These are phyloP conservation scores for Psittacus erithacus DNA, from an alignment of 2,113 vertebrate species.

Conservation along the genomic window DNA sequence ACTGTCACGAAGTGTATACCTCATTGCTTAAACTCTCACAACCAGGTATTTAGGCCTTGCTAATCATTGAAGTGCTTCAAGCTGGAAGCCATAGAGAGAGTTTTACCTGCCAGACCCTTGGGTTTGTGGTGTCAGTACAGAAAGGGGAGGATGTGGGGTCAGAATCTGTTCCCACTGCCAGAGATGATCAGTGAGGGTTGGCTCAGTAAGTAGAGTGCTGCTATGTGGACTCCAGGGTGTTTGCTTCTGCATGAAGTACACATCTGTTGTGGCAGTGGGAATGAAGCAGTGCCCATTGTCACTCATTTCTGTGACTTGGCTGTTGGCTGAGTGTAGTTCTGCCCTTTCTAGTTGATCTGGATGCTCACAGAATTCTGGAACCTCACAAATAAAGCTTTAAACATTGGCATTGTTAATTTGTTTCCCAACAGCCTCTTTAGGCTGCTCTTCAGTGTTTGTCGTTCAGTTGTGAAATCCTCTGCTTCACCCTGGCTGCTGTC, in stretches of 20 bases:
- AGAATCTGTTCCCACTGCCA: background rate
- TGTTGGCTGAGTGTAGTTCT: background rate
- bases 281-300: background rate
- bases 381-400: background rate
- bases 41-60: conserved; percentile 70
- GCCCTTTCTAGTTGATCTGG: background rate
- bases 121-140: background rate
- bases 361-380: background rate
- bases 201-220: background rate
- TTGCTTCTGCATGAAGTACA: background rate
- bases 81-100: background rate
- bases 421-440: background rate
- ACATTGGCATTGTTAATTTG: accelerated
- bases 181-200: accelerated
- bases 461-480: background rate
- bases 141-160: background rate
- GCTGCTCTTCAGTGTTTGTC: background rate
- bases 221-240: background rate
- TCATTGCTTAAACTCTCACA: conserved; percentile 83
- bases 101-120: background rate
- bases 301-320: background rate
- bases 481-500: background rate
- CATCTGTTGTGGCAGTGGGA: background rate
- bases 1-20: conserved; percentile 79
- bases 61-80: background rate